Conservation (phyloP, 2,113 vertebrate genomes). For the Capricornis sumatraensis region DNA sequence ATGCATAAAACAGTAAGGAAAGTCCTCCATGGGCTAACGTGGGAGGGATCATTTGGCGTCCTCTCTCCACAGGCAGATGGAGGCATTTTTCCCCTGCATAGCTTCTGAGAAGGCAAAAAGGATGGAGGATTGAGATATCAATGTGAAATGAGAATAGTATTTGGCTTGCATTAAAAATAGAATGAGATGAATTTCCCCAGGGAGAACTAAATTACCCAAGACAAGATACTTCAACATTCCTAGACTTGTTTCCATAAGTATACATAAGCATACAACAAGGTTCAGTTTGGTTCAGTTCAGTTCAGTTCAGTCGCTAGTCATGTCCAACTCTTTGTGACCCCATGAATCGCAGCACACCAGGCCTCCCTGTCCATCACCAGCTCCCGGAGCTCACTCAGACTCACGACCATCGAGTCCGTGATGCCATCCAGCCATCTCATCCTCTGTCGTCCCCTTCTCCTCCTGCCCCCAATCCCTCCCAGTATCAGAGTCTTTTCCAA, state of each 20-base stretch:
- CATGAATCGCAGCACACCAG: too few relatives aligned
- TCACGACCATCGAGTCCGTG: too few relatives aligned
- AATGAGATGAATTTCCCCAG: neutral
- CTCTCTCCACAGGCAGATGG: conserved; percentile 40
- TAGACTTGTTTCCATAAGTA: neutral
- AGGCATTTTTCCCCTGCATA: neutral
- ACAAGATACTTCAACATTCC: neutral
- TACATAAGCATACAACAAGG: too few relatives aligned
- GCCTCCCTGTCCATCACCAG: too few relatives aligned
- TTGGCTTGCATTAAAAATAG: neutral
- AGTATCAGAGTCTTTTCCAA: too few relatives aligned
- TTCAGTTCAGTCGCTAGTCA: too few relatives aligned
- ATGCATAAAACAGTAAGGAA: conserved; percentile 1
- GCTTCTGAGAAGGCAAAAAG: neutral
- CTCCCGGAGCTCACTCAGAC: too few relatives aligned
- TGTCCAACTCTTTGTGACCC: too few relatives aligned
- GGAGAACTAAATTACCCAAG: neutral
- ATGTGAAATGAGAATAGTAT: neutral
- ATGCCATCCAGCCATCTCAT: too few relatives aligned
- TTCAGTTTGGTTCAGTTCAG: too few relatives aligned
- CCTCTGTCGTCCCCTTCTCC: too few relatives aligned
- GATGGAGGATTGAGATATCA: neutral
- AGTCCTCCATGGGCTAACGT: neutral
- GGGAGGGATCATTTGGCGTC: conserved; percentile 19
- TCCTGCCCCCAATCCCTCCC: too few relatives aligned